Evolutionary conservation across 2,888 invertebrate species (phyloP), one percentile per base, ranked within the genome.

Genomic region (Diachrysia chrysitis): DNA sequence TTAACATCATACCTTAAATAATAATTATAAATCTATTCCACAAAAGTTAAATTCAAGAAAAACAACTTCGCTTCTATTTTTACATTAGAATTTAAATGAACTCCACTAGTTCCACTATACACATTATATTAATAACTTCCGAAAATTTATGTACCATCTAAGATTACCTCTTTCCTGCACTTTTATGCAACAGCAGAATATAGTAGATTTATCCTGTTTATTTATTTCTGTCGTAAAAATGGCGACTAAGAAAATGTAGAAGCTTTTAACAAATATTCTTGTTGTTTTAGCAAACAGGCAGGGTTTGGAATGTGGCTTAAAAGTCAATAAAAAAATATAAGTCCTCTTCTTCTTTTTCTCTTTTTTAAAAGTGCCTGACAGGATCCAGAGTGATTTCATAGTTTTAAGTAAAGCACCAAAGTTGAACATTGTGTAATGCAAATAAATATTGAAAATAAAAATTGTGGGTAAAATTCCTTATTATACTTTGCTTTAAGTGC

Each of bases 151-250:
- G 21, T 32, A 21, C 60, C 0, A 21, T 5, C 16, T 35, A 32
- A 58, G 32, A 63, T 64, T 68, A 78, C 58, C 63, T 63, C 17
- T 29, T 48, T 54, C 16, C 54, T 71, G 48, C 55, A 78, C 71
- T 64, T 77, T 67, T 66, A 73, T 51, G 55, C 54, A 54, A 51
- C 37, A 23, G 0, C 25, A 14, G 68, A 64, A 53, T 54, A 54
- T 61, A 59, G 35, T 57, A 55, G 16, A 56, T 29, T 58, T 51
- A 67, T 64, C 63, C 67, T 12, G 51, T 37, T 25, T 70, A 37
- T 70, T 75, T 63, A 67, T 71, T 71, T 64, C 17, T 61, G 76
- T 59, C 63, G 16, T 63, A 66, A 75, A 73, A 42, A 53, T 37
- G 46, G 17, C 16, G 67, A 53, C 48, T 46, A 58, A 19, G 51